These are phyloP conservation scores for Malaclemys terrapin DNA, from an alignment of 2,113 vertebrate genomes.

Conservation along the genomic window DNA sequence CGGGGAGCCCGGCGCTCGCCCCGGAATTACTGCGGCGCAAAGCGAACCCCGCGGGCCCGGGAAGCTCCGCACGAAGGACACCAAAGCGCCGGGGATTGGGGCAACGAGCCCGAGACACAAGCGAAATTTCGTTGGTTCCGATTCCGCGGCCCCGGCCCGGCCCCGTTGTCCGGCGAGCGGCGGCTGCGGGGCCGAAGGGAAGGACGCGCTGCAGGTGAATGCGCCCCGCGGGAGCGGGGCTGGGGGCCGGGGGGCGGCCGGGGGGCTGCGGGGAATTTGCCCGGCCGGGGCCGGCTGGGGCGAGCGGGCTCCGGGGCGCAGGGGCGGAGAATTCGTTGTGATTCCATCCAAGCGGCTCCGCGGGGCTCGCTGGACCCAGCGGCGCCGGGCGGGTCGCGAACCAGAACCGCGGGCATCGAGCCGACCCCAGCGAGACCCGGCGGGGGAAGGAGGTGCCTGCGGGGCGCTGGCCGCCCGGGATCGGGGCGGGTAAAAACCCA, in stretches of 20 bases:
- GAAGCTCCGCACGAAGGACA: no score
- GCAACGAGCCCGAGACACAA: accelerated
- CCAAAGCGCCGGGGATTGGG: no score
- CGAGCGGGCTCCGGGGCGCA: background rate
- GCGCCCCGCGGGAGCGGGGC: background rate
- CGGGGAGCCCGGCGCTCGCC: background rate
- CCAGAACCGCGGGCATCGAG: background rate
- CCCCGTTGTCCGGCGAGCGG: background rate
- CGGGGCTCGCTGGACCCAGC: background rate
- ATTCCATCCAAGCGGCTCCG: background rate
- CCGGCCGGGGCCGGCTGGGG: background rate
- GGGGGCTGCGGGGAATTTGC: background rate
- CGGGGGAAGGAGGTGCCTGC: background rate
- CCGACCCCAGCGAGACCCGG: no score
- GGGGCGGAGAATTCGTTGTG: background rate
- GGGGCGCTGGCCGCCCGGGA: background rate
- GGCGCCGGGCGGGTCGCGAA: background rate
- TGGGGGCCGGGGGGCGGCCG: background rate
- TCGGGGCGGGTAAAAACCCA: background rate
- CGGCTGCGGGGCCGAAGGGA: background rate
- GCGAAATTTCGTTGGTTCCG: background rate
- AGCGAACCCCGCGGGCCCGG: background rate
- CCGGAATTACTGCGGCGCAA: background rate
- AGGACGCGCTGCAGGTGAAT: background rate
- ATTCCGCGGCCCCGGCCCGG: no score